Base-by-base conservation (phyloP, 2,113 vertebrate species). In the Xiphophorus couchianus region DNA sequence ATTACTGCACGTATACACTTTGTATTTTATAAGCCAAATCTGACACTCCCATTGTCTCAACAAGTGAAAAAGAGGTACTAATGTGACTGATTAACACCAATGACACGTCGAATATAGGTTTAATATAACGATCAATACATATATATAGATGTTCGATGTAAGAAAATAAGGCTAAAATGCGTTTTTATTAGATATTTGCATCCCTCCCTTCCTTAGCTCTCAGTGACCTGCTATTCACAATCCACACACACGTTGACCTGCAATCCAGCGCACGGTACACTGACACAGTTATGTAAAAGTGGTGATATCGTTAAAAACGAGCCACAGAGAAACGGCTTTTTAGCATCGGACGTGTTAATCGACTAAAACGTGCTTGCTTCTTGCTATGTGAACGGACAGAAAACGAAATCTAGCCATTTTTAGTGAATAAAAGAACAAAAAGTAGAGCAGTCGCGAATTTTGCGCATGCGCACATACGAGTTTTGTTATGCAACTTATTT, bases 241-340 rank as follows among this genome's bases (percentile, higher is more conserved):
- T 81, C 83, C 81, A 77, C 89, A 87, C 84, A 90, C 91, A 92
- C 85, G 91, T 90, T 93, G 93, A 94, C 94, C 92, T 92, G 92
- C 90, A 87, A 92, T 92, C 89, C 83, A 77, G 69, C 39, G 90
- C 89, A 93, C 89, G 90, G 88, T 93, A 93, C 85, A 94, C 90
- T 94, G 94, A 93, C 93, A 93, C 92, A 94, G 91, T 93, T 94
- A 93, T 90, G 90, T 94, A 93, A 94, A 94, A 91, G 81, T 88
- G 4, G 33, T 37, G 0, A 25, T 42, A 48, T 31, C 72, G 33
- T 0, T 31, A 0, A 33, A 83, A 85, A 64, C 0, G 15, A 0
- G 15, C n/a, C 0, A n/a, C 11, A 37, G 74, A 71, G 64, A 2
- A 3, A 5, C 35, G 1, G 3, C 2, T 1, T 0, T 2, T 14